A percentile compares a stretch with the other conserved stretches of the same genome.
Evolutionary conservation across 2,113 vertebrate genomes (phyloP).

Genomic region (human (Homo sapiens)): DNA sequence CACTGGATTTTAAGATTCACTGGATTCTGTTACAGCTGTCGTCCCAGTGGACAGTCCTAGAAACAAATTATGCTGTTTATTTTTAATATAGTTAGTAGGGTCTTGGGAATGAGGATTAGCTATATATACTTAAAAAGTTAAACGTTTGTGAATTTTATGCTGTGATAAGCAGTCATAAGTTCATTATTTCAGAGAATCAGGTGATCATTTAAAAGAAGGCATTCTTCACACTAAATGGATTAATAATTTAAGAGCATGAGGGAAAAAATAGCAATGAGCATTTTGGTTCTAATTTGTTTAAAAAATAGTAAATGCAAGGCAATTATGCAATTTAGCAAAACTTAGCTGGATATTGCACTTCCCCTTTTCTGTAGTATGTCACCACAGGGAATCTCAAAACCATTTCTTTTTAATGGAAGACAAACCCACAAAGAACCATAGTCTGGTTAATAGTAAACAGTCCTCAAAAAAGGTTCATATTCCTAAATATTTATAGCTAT

Average conservation of each 20-base stretch:
- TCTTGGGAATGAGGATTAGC: background rate
- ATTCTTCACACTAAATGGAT: background rate
- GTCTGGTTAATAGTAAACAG: background rate
- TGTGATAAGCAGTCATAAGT: background rate
- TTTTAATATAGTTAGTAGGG: background rate
- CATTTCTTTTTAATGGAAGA: background rate
- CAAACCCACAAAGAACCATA: background rate
- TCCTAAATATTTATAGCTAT: background rate
- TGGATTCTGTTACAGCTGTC: background rate
- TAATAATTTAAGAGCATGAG: background rate
- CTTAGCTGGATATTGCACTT: background rate
- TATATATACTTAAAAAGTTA: conserved; percentile 18
- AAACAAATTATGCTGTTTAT: background rate
- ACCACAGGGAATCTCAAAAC: background rate
- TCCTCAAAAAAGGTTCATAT: background rate
- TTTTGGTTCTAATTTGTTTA: background rate
- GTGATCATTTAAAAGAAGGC: background rate
- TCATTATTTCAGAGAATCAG: background rate
- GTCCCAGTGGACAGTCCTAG: background rate
- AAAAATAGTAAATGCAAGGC: background rate
- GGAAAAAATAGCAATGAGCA: background rate
- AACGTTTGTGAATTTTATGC: background rate
- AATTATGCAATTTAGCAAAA: background rate
- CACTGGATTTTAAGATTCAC: background rate
- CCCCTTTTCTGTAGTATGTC: background rate